phyloP scores from a whole-genome alignment of 2,113 vertebrate genomes.

The Erythrolamprus reginae region DNA sequence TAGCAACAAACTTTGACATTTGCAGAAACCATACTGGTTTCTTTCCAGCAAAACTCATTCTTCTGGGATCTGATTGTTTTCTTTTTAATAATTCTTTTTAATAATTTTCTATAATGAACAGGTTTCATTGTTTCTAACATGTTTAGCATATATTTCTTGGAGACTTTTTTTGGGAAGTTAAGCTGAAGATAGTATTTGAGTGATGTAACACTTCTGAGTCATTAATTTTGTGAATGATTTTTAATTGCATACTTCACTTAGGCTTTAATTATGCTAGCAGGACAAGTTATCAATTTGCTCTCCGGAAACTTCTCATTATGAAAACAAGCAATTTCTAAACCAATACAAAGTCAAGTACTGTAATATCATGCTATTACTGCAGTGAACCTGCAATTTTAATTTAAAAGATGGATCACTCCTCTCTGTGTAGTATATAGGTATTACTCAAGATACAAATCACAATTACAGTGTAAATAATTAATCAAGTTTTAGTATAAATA shows the following conservation, averaged over 20 bases:
- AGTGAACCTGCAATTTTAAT: conserved; percentile 4
- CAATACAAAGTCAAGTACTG: neutral
- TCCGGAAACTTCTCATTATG: neutral
- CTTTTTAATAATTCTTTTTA: neutral
- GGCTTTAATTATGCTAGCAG: neutral
- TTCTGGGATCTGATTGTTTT: neutral
- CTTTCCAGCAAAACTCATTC: neutral
- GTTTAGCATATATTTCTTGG: neutral
- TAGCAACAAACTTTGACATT: neutral
- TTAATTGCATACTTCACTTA: neutral
- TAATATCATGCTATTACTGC: neutral
- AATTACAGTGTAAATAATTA: conserved; percentile 41
- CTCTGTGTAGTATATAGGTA: conserved; percentile 38
- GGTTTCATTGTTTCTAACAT: neutral
- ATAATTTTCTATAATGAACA: neutral
- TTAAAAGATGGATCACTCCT: conserved; percentile 24
- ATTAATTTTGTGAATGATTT: neutral
- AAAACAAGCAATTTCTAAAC: neutral
- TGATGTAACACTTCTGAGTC: neutral
- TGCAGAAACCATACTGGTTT: neutral
- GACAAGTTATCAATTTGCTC: neutral
- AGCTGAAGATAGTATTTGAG: neutral
- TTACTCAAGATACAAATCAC: conserved; percentile 40
- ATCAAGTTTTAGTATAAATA: conserved; percentile 39
- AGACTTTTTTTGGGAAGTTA: neutral